Evolutionary conservation across 1,140 invertebrate species (phyloP), one percentile per base, ranked within the genome.

Genomic region (Nasonia longicornis): DNA sequence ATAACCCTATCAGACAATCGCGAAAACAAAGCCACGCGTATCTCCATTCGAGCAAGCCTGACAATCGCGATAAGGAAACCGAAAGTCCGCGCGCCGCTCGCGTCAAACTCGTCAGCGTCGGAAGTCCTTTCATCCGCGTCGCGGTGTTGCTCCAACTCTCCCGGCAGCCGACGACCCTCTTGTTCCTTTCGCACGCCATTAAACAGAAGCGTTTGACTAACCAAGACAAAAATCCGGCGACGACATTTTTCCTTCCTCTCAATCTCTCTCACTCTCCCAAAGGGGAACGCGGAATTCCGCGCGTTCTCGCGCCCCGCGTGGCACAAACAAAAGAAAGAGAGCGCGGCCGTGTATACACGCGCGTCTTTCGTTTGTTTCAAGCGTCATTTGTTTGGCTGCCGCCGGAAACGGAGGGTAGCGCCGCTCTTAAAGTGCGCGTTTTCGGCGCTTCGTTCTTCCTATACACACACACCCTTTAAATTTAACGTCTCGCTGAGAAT

Each of bases 351-450:
- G 38, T 77, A 71, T 71, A 77, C 48, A 66, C 38, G 58, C 83
- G 85, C 86, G 84, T 89, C 88, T 90, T 90, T 87, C 87, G 88
- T 90, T 91, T 90, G 90, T 90, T 91, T 90, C 90, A 90, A 90
- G 89, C 89, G 86, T 89, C 89, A 91, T 91, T 91, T 90, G 88
- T 91, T 91, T 89, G 87, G 82, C 82, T 84, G 75, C 70, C 76
- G 83, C 58, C 38, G 70, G 63, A 78, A 78, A 26, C 20, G 63
- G 75, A 66, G 45, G 74, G 38, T 71, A 31, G 4, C 52, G 52
- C 1, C 8, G 38, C 52, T 42, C 38, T 42, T 42, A 42, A 42
- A 42, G 38, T 42, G 38, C 38, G 8, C 38, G 8, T 42, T 42
- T 42, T 42, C 8, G 38, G 52, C 16, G 52, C 3, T n/a, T 58